phyloP scores from a whole-genome alignment of 2,888 invertebrate species.

The Halocaridina rubra region DNA sequence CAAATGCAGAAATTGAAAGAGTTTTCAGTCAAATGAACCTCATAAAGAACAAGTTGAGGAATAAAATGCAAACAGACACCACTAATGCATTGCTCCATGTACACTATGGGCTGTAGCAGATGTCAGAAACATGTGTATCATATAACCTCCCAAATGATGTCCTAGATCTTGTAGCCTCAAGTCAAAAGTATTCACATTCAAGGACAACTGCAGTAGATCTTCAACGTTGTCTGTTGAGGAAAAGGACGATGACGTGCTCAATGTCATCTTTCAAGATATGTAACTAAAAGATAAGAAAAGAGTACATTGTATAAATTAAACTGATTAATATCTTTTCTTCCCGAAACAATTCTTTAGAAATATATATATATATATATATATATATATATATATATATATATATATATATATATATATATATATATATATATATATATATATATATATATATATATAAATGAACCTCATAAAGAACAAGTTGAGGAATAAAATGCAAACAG shows the following conservation, averaged over 20 bases:
- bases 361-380: too few relatives aligned
- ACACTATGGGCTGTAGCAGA: not conserved
- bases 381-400: not conserved
- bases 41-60: not conserved
- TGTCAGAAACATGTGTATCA: not conserved
- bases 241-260: not conserved
- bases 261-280: not conserved
- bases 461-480: not conserved
- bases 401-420: not conserved
- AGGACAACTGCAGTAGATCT: not conserved
- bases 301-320: too few relatives aligned
- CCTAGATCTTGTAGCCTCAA: not conserved
- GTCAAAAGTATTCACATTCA: not conserved
- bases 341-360: too few relatives aligned
- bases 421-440: not conserved
- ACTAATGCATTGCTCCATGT: not conserved
- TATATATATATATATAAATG: not conserved
- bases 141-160: not conserved
- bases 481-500: not conserved
- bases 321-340: too few relatives aligned
- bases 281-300: not conserved
- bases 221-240: not conserved
- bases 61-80: not conserved
- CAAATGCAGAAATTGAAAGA: slow-evolving; percentile 12
- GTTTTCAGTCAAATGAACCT: slow-evolving; percentile 33